A percentile compares a stretch with the other conserved stretches of the same genome.
Evolutionary conservation across 2,888 invertebrate species (phyloP).

Genomic region (Kuschelorhynchus macadamiae): DNA sequence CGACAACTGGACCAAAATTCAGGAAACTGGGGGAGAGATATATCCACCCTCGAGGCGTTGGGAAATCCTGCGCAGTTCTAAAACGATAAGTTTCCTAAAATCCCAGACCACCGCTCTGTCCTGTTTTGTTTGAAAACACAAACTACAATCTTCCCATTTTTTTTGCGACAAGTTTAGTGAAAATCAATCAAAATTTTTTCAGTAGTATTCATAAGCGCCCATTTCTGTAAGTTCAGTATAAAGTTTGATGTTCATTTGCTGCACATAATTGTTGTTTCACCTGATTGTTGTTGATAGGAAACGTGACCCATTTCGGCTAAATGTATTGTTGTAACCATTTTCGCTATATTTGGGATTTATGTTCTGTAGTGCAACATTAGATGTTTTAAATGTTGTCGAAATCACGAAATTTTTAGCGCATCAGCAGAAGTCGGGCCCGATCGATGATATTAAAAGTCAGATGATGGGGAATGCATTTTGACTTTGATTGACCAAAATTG

Average conservation of each 20-base stretch:
- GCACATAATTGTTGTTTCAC: slow-evolving; percentile 64
- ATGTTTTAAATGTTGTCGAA: slow-evolving; percentile 57
- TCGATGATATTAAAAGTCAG: slow-evolving; percentile 42
- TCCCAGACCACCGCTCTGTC: slow-evolving; percentile 33
- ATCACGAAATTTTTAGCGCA: slow-evolving; percentile 51
- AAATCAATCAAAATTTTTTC: slow-evolving; percentile 62
- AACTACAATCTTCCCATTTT: slow-evolving; percentile 32
- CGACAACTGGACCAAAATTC: slow-evolving; percentile 58
- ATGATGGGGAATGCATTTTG: slow-evolving; percentile 45
- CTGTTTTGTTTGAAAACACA: slow-evolving; percentile 44
- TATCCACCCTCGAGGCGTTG: slow-evolving; percentile 36
- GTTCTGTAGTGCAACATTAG: slow-evolving; percentile 57
- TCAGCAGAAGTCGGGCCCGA: slow-evolving; percentile 36
- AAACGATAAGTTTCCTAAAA: slow-evolving; percentile 29
- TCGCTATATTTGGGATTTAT: slow-evolving; percentile 54
- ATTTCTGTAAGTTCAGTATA: slow-evolving; percentile 63
- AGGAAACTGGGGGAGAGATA: slow-evolving; percentile 54
- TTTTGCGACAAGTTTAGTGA: slow-evolving; percentile 48
- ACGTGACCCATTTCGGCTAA: slow-evolving; percentile 54
- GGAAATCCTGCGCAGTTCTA: slow-evolving; percentile 41
- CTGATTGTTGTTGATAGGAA: slow-evolving; percentile 55
- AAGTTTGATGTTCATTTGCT: slow-evolving; percentile 61
- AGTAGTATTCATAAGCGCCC: slow-evolving; percentile 64
- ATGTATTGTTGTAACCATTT: slow-evolving; percentile 56
- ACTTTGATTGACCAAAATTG: slow-evolving; percentile 34